Base-by-base conservation (phyloP, 2,113 vertebrate genomes). In the Cricetomys ansorgei region DNA sequence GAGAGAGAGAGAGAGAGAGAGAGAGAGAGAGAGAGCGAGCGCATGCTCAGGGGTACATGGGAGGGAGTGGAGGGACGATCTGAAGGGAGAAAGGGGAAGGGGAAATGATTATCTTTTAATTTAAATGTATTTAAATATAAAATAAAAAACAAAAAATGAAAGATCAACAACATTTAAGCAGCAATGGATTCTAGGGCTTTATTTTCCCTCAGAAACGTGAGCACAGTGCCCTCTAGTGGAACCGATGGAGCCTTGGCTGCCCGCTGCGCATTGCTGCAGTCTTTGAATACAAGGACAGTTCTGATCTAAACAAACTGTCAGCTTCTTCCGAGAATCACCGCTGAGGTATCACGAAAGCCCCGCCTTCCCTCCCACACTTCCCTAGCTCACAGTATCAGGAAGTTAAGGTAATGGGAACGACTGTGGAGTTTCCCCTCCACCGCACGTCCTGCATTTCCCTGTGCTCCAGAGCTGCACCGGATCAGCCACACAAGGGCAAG, bases 151-250 rank as follows among this genome's bases (percentile, higher is more conserved):
- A 43, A n/a, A 13, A 4, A 62, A 83, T 17, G 55, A 17, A 43
- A 31, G n/a, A 84, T 19, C 57, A 13, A 80, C 29, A 53, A 2
- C 19, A 72, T 37, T 69, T 45, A 79, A 79, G 21, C 21, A 43
- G 45, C 27, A 1, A 19, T 8, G 83, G 3, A 11, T 3, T 15
- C 45, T 37, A n/a, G 8, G 0, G 11, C 1, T 21, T 34, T 23
- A 5, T 59, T 3, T 48, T 48, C 37, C 48, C 29, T 13, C 70
- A 69, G 85, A 89, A 94, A 89, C 27, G 3, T 6, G 34, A 43
- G 19, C 94, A 62, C 48, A 89, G 85, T 69, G 94, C 53, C 92
- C 79, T 67, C 96, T 86, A 50, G 92, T 81, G 94, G 96, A 85
- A 55, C 45, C 17, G 1, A 0, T 3, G 27, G 45, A 80, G 10